These are phyloP conservation scores for Agriopis marginaria DNA, from an alignment of 2,888 invertebrate genomes.

Conservation along the genomic window DNA sequence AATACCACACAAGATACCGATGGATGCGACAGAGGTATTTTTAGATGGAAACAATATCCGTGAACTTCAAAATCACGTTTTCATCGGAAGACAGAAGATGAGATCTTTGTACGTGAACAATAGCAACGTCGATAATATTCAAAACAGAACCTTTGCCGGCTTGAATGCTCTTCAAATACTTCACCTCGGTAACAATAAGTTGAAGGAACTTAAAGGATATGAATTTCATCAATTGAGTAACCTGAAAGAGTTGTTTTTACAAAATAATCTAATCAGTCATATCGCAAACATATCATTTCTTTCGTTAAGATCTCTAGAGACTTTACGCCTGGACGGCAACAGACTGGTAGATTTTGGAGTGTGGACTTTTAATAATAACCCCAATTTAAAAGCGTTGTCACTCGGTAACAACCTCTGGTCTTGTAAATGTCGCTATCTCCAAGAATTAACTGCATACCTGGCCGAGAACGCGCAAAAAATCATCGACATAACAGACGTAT, in stretches of 20 bases:
- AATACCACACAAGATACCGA: constrained; percentile 95
- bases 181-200: constrained; percentile 94
- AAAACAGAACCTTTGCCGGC: constrained; percentile 96
- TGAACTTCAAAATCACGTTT: constrained; percentile 94
- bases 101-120: constrained; percentile 94
- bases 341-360: constrained; percentile 92
- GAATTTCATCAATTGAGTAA: constrained; percentile 94
- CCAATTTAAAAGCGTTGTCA: constrained; percentile 90
- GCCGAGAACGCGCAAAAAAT: constrained; percentile 93
- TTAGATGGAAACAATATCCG: constrained; percentile 96
- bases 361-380: constrained; percentile 90
- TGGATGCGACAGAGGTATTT: constrained; percentile 97
- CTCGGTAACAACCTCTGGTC: constrained; percentile 95
- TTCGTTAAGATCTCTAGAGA: constrained; percentile 91
- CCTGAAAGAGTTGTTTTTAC: constrained; percentile 93
- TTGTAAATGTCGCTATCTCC: constrained; percentile 95
- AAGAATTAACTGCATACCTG: constrained; percentile 93
- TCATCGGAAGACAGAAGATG: constrained; percentile 96
- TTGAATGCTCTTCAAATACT: constrained; percentile 91
- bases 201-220: constrained; percentile 92
- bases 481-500: constrained; percentile 91
- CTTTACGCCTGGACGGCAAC: constrained; percentile 94
- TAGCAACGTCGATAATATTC: constrained; percentile 93
- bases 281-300: constrained; percentile 93
- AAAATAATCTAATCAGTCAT: constrained; percentile 92